Base-by-base conservation (phyloP, 2,113 vertebrate species). In the Thamnaconus septentrionalis region DNA sequence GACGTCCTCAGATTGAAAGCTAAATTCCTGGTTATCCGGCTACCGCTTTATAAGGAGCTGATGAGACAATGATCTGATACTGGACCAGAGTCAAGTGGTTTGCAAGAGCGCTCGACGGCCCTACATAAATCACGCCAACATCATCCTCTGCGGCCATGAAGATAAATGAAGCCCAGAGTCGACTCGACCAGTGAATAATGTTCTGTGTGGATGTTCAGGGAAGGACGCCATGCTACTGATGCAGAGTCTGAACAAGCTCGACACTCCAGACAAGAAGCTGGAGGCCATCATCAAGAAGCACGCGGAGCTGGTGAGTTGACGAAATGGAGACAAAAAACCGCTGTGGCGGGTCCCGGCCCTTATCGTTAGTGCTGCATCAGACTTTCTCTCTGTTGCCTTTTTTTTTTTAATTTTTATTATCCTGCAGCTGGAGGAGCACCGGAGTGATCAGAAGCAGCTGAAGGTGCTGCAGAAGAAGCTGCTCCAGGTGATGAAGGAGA, bases 271-370 rank as follows among this genome's bases (percentile, higher is more conserved):
- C 50, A 92, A 96, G 83, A 98, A 97, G 83, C 87, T 98, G 72
- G 96, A 98, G 49, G 89, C 95, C 67, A 89, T 98, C 80, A 93
- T 98, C 82, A 97, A 94, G 93, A 99, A 99, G 79, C 98, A 99
- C 66, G 94, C 95, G 4, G 95, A 98, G 80, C 81, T 99, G 95
- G 97, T 98, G 89, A 94, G 95, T 89, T 80, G 52, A 31, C 18
- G 18, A 31, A 31, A 31, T 31, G 18, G 18, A 31, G 18, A 7
- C 6, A 52, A 31, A 31, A 31, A 31, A 31, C 18, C 4, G 18
- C 18, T 2, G 18, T 31, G 18, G 18, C 18, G 18, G 18, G 18
- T 31, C 18, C 18, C 1, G 18, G 18, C 18, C 2, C 18, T 31
- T 31, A 31, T 31, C 18, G 18, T 31, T 31, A 1, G 53, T n/a